phyloP scores from a whole-genome alignment of 2,888 invertebrate genomes.

The Drosophila stalkeri region DNA sequence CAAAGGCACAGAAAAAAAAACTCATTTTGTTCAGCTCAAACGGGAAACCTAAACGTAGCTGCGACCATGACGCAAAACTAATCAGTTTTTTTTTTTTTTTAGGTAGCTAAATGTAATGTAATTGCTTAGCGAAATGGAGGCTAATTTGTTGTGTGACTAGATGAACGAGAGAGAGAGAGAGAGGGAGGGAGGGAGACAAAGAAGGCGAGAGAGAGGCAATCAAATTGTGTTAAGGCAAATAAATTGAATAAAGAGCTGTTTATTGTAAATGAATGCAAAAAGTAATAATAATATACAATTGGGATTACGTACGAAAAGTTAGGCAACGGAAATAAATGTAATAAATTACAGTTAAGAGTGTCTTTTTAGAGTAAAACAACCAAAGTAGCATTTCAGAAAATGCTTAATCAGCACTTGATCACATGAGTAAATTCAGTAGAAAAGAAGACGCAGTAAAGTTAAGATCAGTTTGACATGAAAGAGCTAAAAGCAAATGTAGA shows the following conservation, averaged over 20 bases:
- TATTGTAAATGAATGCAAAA: not conserved
- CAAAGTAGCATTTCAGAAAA: not conserved
- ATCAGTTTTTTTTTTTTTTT: constrained; percentile 55
- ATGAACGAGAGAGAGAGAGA: not conserved
- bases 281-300: not conserved
- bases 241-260: not conserved
- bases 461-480: not conserved
- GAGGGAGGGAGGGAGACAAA: not conserved
- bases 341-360: not conserved
- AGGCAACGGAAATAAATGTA: not conserved
- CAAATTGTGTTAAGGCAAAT: not conserved
- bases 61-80: constrained; percentile 53
- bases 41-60: constrained; percentile 37
- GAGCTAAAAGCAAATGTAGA: not conserved
- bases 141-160: constrained; percentile 13
- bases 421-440: not conserved
- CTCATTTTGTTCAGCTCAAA: constrained; percentile 58
- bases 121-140: constrained; percentile 30
- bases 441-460: not conserved
- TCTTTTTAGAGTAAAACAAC: not conserved
- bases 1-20: constrained; percentile 52
- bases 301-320: not conserved
- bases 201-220: not conserved
- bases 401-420: not conserved
- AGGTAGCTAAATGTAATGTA: constrained; percentile 36